Base-by-base conservation (phyloP, 2,113 vertebrate genomes). In the Alethe diademata region DNA sequence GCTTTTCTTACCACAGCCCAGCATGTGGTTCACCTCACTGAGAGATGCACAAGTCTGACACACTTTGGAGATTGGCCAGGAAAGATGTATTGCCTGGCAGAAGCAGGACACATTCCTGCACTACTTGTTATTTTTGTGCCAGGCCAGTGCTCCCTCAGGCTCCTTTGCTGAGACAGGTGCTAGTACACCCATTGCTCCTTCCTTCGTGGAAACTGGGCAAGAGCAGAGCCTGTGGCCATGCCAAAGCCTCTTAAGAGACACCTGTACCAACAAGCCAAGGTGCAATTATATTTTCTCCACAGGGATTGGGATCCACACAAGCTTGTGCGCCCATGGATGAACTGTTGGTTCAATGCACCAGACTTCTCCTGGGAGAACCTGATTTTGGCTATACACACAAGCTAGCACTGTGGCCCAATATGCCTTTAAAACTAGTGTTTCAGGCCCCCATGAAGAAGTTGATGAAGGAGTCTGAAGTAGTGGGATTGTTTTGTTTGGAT, bases 241-340 rank as follows among this genome's bases (percentile, higher is more conserved):
- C 18, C 5, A 9, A n/a, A 70, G 18, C 38, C 24, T 70, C 71
- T 88, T 29, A 5, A 6, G 45, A 75, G 45, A 12, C 26, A 18
- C 8, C 38, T 50, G 33, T 25, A 15, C 45, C 1, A 1, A n/a
- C 15, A 67, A 85, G 24, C 12, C 15, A 43, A 36, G 28, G 5
- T 43, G 62, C 25, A 40, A 38, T 42, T 67, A 2, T 1, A 5
- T 79, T 73, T 88, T 88, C 51, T 66, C 26, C 2, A 0, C 54
- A 47, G 26, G 18, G 25, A 5, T 31, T 9, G 4, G 25, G 18
- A 6, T 54, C 48, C 26, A n/a, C 0, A 1, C 18, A 33, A 38
- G 14, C 8, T 58, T 0, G 0, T 25, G 25, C 3, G 2, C 48
- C 40, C 24, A 1, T 47, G 65, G 6, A 48, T 29, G 20, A 17